Evolutionary conservation across 2,888 invertebrate genomes (phyloP), one percentile per base, ranked within the genome.

Genomic region (Synanthedon vespiformis): DNA sequence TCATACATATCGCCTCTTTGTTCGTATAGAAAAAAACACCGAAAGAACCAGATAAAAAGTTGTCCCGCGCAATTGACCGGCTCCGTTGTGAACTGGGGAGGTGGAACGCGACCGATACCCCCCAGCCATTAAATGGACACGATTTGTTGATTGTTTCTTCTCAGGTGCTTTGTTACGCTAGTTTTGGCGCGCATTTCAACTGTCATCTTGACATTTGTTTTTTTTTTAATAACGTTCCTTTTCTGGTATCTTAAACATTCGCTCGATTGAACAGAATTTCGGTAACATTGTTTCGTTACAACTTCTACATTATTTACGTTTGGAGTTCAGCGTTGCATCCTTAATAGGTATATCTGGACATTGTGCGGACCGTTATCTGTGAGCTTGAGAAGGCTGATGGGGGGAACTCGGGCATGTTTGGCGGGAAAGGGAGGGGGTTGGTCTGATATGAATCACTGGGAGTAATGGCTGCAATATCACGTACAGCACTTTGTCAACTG

Each of bases 401-500:
- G 65, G 61, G 65, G 68, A 64, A 56, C 58, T 62, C 64, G 61
- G 67, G 61, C 64, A 53, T 64, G 49, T 18, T 22, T 49, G 49
- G 49, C 5, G 49, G 49, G 49, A 22, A 27, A n/a, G 49, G 49
- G 14, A 63, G 56, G 56, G 60, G 67, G 74, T 76, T 74, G 72
- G 73, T 56, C 58, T 73, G 82, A 83, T 83, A 85, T 85, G 85
- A 85, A 87, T 87, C 86, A 86, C 85, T 60, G 72, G 77, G 83
- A 86, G 82, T 86, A 86, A 86, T 85, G 85, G 85, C 79, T 77
- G 81, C 82, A 86, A 85, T 87, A 86, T 84, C 86, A 86, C 87
- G 87, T 86, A 87, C 77, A 83, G 86, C 84, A 87, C 83, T 87
- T 87, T 86, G 86, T 87, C 87, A 87, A 83, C 84, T 78, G 81